Evolutionary conservation across 37 sponge, comb jelly and placozoan genomes (phyloP), one percentile per base, ranked within the genome.

Genomic region (Hormiphora californensis): DNA sequence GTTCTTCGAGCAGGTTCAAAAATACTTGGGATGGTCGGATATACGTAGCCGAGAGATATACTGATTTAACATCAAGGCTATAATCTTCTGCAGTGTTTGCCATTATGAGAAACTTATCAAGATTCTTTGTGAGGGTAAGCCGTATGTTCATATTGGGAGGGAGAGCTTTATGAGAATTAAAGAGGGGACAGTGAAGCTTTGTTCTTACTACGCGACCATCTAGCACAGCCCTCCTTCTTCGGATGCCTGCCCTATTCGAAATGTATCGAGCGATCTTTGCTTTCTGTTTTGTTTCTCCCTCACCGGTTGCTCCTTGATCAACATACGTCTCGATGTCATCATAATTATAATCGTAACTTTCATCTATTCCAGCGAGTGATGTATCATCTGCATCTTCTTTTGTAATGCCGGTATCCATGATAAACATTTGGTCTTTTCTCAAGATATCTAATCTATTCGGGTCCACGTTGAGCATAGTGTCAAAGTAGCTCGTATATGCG

Each of bases 401-500:
- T 17, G n/a, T n/a, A n/a, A n/a, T n/a, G n/a, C 68, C 68, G 38
- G 36, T 7, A 65, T 65, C 68, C 68, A 65, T 65, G 36, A 25
- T 39, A 32, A 65, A 65, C 2, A 31, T 17, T 36, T 31, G 39
- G 17, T 17, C 35, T 15, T 21, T 9, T 7, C 12, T 25, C 21
- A 65, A 19, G 35, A 36, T 36, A 65, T 65, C 68, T 21, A 12
- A 36, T 4, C 68, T 36, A 65, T 65, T 35, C 35, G 12, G 11
- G 2, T 65, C 68, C 36, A 4, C 17, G 38, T 65, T 65, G 4
- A 65, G 25, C 4, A 31, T 36, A 5, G n/a, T n/a, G 68, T 65
- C 68, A 19, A 65, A 65, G 21, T 36, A 65, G 7, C 39, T 65
- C 19, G 31, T 36, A 65, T 65, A 65, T 4, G 68, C 68, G 25